Evolutionary conservation across 2,888 invertebrate genomes (phyloP), one percentile per base, ranked within the genome.

Genomic region (Chydorus sphaericus): DNA sequence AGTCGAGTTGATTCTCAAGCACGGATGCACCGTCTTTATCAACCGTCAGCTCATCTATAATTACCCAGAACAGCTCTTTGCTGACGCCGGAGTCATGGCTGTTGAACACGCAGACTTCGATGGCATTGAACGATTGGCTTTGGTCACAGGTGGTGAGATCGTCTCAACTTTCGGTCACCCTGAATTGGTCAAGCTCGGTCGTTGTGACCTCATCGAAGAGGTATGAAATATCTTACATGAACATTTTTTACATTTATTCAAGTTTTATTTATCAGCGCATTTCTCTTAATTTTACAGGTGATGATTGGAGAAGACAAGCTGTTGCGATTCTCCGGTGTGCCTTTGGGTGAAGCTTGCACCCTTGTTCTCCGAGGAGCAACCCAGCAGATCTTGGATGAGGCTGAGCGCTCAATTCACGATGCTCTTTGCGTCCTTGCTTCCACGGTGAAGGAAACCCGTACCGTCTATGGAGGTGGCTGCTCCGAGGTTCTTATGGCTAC

Each of bases 91-190:
- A 50, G 81, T 97, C 8, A 98, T 98, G 97, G 96, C 98, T 1
- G 98, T 99, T 63, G 98, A 99, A 68, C 98, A 99, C 70, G 98
- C 98, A 3, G 98, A 99, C 70, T 99, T 99, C 69, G 97, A 98
- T 70, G 98, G 98, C 54, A 94, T 99, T 65, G 97, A 99, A 70
- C 79, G 97, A 59, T 75, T 99, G 58, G 96, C 97, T 28, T 78
- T 97, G 26, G 98, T 98, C 14, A 92, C 96, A 60, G 97, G 93
- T 55, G 97, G 93, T 58, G 98, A 98, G 74, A 98, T 98, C 64
- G 92, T 88, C 1, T 98, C 97, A 16, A 99, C 98, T 1, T 99
- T 98, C 68, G 97, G 97, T 67, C 79, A 85, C 60, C 97, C 97
- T 0, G 85, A 89, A 14, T 71, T 82, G 63, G 91, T 93, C 4